phyloP scores from a whole-genome alignment of 1,140 invertebrate species.

The Drosophila ohnishii region DNA sequence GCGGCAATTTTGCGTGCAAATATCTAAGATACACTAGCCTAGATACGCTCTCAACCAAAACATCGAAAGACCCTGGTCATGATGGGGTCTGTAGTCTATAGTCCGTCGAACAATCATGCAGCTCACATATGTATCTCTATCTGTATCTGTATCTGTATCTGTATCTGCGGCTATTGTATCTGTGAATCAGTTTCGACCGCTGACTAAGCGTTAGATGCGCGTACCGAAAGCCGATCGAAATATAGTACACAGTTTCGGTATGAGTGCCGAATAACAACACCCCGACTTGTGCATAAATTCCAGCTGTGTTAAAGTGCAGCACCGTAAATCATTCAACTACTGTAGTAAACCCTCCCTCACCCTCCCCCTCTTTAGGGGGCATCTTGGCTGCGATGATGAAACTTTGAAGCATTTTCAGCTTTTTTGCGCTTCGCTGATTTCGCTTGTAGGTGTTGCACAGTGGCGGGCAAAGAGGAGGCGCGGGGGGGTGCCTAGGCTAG shows the following conservation, averaged over 20 bases:
- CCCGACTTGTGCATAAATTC: constrained; percentile 34
- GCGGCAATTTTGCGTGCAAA: constrained; percentile 82
- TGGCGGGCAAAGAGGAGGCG: background rate
- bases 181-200: constrained; percentile 42
- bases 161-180: constrained; percentile 66
- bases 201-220: constrained; percentile 67
- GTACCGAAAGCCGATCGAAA: constrained; percentile 55
- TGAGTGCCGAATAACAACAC: constrained; percentile 11
- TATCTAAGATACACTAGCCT: constrained; percentile 83
- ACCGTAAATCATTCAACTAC: constrained; percentile 57
- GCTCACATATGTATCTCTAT: constrained; percentile 40
- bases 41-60: constrained; percentile 82
- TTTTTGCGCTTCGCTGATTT: constrained; percentile 73
- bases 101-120: constrained; percentile 44
- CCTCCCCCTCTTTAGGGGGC: background rate
- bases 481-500: constrained; percentile 8
- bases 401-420: constrained; percentile 68
- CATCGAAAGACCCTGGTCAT: constrained; percentile 79
- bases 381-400: constrained; percentile 54
- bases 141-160: constrained; percentile 30
- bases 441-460: constrained; percentile 69
- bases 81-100: constrained; percentile 46
- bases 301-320: constrained; percentile 55
- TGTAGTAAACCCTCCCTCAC: background rate
- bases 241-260: constrained; percentile 29